Percentiles rank a stretch among this genome's conserved stretches.
These are phyloP conservation scores for Helostoma temminkii DNA, from an alignment of 2,797 vertebrate genomes.

Conservation along the genomic window DNA sequence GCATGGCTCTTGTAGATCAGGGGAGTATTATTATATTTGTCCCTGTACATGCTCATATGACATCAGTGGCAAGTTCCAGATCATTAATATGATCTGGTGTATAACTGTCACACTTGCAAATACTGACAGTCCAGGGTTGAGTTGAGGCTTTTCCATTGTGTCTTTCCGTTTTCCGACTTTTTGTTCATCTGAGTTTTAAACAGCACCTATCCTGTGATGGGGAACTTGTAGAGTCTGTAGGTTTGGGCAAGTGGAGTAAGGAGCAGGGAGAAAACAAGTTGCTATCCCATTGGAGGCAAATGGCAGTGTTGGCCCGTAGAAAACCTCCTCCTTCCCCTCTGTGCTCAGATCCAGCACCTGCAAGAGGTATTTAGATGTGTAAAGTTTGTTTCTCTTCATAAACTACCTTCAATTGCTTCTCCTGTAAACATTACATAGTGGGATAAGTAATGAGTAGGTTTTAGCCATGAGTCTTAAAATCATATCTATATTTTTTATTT, in stretches of 20 bases:
- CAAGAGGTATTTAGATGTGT: slow-evolving; percentile 12
- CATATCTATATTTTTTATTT: too few relatives aligned
- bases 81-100: slow-evolving; percentile 9
- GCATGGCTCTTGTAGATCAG: slow-evolving; percentile 38
- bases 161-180: slow-evolving; percentile 10
- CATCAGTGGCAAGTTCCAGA: slow-evolving; percentile 24
- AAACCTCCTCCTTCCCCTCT: slow-evolving; percentile 96
- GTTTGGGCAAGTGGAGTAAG: slow-evolving; percentile 94
- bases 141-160: slow-evolving; percentile 8
- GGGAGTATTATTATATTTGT: slow-evolving; percentile 43
- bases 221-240: slow-evolving; percentile 96
- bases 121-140: slow-evolving; percentile 14
- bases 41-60: slow-evolving; percentile 11
- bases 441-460: background rate
- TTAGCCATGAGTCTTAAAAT: too few relatives aligned
- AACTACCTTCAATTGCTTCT: background rate
- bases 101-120: slow-evolving; percentile 29
- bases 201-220: slow-evolving; percentile 93
- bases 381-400: background rate
- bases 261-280: slow-evolving; percentile 95
- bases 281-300: slow-evolving; percentile 97
- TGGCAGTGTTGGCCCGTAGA: slow-evolving; percentile 95
- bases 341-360: slow-evolving; percentile 95
- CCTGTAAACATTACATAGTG: background rate
- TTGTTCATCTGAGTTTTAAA: slow-evolving; percentile 62